Evolutionary conservation across 2,888 invertebrate genomes (phyloP).

Genomic region (Pachydiplax longipennis): DNA sequence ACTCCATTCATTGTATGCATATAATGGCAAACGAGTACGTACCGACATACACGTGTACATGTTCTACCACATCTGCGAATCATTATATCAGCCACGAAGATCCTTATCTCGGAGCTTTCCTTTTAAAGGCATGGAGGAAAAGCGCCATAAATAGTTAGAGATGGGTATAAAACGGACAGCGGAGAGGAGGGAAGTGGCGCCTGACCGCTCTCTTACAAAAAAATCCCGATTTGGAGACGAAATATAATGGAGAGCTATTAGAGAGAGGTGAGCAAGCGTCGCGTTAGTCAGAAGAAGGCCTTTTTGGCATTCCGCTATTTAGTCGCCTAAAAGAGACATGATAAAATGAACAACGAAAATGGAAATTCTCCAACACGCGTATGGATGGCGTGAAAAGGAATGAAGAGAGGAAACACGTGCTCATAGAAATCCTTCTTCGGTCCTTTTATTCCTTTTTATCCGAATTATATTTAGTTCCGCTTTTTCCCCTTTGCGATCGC

Average conservation of each 20-base stretch:
- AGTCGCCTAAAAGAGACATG: not conserved
- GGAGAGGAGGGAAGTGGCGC: not conserved
- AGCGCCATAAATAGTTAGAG: not conserved
- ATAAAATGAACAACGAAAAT: not conserved
- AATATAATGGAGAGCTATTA: slow-evolving; percentile 1
- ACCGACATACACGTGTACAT: too few relatives aligned
- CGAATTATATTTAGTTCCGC: not conserved
- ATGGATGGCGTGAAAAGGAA: not conserved
- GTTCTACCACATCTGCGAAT: not conserved
- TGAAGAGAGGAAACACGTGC: not conserved
- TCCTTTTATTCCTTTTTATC: not conserved
- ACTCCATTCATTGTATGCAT: too few relatives aligned
- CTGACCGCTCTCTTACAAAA: not conserved
- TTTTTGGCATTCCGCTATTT: not conserved
- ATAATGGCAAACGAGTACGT: too few relatives aligned
- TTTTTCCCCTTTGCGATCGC: not conserved
- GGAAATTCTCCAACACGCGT: not conserved
- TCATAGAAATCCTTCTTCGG: not conserved
- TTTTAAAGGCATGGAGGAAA: not conserved
- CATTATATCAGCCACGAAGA: not conserved
- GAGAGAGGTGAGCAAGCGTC: not conserved
- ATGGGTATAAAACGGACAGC: not conserved
- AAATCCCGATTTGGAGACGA: not conserved
- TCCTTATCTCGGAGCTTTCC: not conserved
- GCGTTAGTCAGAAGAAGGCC: slow-evolving; percentile 8